Conservation (phyloP, 2,888 invertebrate genomes). For the Melikaiella ostensackeni region DNA sequence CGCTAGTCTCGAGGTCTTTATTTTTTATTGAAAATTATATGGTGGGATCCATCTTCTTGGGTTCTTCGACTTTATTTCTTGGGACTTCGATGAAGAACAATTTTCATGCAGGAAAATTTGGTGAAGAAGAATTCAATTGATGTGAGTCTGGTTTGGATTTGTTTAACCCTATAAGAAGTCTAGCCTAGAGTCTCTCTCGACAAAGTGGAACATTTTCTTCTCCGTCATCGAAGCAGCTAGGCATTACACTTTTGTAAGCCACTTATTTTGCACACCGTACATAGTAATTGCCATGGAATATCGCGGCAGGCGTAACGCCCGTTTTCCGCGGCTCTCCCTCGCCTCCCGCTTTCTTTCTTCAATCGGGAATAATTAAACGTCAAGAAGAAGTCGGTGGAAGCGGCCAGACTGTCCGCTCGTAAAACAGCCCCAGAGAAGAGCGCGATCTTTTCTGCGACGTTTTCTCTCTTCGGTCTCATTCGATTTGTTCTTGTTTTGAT, state of each 20-base stretch:
- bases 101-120: background rate
- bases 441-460: constrained; percentile 19
- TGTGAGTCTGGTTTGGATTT: background rate
- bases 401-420: background rate
- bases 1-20: background rate
- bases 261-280: constrained; percentile 54
- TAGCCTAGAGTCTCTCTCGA: background rate
- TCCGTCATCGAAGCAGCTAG: constrained; percentile 50
- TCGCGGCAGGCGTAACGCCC: constrained; percentile 37
- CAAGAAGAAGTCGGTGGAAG: constrained; percentile 36
- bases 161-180: background rate
- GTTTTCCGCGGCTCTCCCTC: constrained; percentile 37
- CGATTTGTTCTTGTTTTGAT: background rate
- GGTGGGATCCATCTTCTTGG: background rate
- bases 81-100: background rate
- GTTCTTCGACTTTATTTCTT: background rate
- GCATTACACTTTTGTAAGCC: constrained; percentile 43
- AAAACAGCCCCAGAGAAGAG: constrained; percentile 7
- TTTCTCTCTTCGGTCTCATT: constrained; percentile 13
- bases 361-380: constrained; percentile 44
- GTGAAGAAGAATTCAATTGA: background rate
- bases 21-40: constrained; percentile 11
- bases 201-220: constrained; percentile 16
- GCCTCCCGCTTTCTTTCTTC: constrained; percentile 30
- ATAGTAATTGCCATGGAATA: constrained; percentile 51